phyloP scores from a whole-genome alignment of 2,113 vertebrate genomes.

The Phyllostomus hastatus region DNA sequence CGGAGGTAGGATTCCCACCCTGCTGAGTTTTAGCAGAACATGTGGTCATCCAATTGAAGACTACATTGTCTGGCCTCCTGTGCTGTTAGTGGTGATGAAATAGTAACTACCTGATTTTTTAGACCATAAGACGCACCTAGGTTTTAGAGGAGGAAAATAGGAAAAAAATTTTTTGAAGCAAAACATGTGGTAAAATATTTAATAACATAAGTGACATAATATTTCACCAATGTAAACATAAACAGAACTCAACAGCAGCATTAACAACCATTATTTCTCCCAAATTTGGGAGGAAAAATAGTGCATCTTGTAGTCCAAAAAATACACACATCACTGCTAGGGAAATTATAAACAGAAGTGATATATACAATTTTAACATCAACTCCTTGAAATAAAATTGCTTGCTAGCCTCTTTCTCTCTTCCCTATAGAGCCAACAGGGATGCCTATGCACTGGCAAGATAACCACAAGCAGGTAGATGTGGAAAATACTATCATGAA shows the following conservation, averaged over 20 bases:
- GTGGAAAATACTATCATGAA: background rate
- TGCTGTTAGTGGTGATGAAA: background rate
- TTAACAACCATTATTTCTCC: no score
- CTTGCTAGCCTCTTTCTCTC: background rate
- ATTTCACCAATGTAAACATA: no score
- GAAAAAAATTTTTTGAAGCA: no score
- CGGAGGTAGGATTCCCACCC: background rate
- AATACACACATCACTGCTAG: background rate
- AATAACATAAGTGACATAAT: no score
- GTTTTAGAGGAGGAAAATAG: no score
- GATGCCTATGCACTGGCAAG: background rate
- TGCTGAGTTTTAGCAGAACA: background rate
- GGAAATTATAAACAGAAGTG: constrained; percentile 3
- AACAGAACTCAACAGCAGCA: no score
- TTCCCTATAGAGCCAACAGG: background rate
- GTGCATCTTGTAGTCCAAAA: no score
- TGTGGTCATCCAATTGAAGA: background rate
- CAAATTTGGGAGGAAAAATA: no score
- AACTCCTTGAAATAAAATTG: background rate
- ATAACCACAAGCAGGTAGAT: background rate
- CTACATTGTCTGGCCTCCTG: background rate
- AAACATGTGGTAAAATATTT: no score
- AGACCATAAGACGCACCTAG: no score
- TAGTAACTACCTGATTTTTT: background rate
- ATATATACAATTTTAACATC: background rate